A percentile compares a stretch with the other conserved stretches of the same genome.
phyloP scores from a whole-genome alignment of 2,797 vertebrate species.

The Clarias pachynema region DNA sequence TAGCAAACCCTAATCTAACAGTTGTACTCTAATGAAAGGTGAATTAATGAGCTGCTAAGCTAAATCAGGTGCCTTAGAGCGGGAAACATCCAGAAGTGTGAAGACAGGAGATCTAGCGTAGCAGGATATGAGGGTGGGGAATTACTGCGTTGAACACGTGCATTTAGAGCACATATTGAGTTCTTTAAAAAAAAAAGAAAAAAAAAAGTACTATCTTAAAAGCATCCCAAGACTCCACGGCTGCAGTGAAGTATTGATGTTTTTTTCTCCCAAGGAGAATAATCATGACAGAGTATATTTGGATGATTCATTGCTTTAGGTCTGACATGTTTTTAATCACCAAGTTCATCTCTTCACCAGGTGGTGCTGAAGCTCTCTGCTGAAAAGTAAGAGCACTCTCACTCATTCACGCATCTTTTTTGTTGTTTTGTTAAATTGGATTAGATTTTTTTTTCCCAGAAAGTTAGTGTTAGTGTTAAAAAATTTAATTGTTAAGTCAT shows the following conservation, averaged over 20 bases:
- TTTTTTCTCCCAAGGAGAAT: constrained; percentile 62
- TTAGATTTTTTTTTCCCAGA: background rate
- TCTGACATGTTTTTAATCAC: background rate
- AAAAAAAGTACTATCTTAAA: constrained; percentile 7
- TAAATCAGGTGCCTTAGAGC: background rate
- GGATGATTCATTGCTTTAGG: constrained; percentile 66
- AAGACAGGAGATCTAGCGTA: background rate
- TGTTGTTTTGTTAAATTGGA: background rate
- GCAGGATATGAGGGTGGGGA: background rate
- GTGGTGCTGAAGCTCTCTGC: background rate
- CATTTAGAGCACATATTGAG: background rate
- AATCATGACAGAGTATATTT: constrained; percentile 70
- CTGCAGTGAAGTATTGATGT: constrained; percentile 62
- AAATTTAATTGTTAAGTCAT: background rate
- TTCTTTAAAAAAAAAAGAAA: constrained; percentile 1
- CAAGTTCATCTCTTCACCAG: constrained; percentile 15
- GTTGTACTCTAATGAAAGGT: constrained; percentile 1
- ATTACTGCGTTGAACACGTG: background rate
- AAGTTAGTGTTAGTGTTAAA: too few relatives aligned
- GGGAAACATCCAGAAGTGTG: background rate
- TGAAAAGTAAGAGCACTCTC: background rate
- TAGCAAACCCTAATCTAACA: constrained; percentile 4
- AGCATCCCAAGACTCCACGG: constrained; percentile 47
- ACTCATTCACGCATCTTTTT: background rate
- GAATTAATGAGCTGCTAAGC: constrained; percentile 3